Conservation (phyloP, 2,113 vertebrate genomes). For the Rhabdomys dilectus region DNA sequence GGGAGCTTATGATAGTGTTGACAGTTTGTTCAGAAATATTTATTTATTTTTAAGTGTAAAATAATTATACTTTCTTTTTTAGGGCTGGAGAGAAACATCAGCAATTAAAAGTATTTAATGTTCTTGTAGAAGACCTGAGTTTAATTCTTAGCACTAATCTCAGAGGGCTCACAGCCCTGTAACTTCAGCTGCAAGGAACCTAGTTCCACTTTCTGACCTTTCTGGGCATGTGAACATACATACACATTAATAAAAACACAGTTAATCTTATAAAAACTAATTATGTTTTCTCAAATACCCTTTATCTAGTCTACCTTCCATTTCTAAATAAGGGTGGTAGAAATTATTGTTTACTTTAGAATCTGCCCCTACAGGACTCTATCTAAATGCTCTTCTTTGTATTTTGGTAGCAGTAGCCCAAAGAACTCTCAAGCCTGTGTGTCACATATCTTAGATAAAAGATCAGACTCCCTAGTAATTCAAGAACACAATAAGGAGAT, state of each 20-base stretch:
- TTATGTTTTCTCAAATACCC: slow-evolving; percentile 2
- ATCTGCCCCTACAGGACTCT: background rate
- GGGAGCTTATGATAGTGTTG: slow-evolving; percentile 3
- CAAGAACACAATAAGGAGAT: slow-evolving; percentile 3
- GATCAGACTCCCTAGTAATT: background rate
- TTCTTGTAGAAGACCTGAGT: background rate
- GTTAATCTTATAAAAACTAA: background rate
- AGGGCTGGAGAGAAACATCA: background rate
- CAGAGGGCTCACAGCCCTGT: too few species aligned
- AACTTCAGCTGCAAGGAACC: background rate
- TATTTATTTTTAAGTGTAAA: slow-evolving; percentile 43
- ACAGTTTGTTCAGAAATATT: slow-evolving; percentile 23
- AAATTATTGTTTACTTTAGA: background rate
- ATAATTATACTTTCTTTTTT: background rate
- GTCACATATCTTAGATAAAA: background rate
- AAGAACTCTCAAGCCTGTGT: background rate
- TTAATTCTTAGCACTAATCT: background rate
- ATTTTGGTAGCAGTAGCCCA: background rate
- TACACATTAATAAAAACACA: slow-evolving; percentile 25
- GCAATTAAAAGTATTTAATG: background rate
- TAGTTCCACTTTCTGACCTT: background rate
- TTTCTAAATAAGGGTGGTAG: slow-evolving; percentile 13
- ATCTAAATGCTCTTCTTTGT: slow-evolving; percentile 10
- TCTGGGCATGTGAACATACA: background rate
- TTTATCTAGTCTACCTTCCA: background rate